Conservation (phyloP, 2,888 invertebrate species). For the Phrixothrix hirtus region DNA sequence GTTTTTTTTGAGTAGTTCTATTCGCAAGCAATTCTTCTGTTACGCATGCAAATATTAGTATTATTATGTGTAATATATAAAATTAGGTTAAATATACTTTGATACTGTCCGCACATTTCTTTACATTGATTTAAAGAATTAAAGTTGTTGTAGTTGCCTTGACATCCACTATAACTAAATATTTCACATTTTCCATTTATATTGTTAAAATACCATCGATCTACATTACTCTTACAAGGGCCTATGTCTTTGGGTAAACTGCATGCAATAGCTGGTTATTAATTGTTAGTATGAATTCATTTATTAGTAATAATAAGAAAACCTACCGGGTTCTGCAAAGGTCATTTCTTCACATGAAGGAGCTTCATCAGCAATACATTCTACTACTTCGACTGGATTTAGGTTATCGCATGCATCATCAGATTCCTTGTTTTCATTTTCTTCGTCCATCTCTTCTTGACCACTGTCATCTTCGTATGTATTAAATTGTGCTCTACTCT, state of each 20-base stretch:
- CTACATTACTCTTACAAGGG: slow-evolving; percentile 75
- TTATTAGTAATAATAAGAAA: slow-evolving; percentile 10
- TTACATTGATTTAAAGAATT: slow-evolving; percentile 71
- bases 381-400: slow-evolving; percentile 59
- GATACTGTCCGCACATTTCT: slow-evolving; percentile 62
- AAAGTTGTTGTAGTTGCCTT: slow-evolving; percentile 88
- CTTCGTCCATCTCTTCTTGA: slow-evolving; percentile 43
- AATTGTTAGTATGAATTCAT: slow-evolving; percentile 12
- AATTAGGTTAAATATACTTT: too few relatives aligned
- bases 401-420: slow-evolving; percentile 56
- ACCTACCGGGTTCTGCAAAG: slow-evolving; percentile 35
- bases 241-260: slow-evolving; percentile 69
- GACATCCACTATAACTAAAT: slow-evolving; percentile 88
- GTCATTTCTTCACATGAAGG: slow-evolving; percentile 45
- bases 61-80: not conserved
- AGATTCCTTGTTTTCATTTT: slow-evolving; percentile 48
- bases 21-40: slow-evolving; percentile 52
- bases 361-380: slow-evolving; percentile 52
- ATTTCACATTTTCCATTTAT: slow-evolving; percentile 72
- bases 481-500: slow-evolving; percentile 17
- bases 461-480: slow-evolving; percentile 11
- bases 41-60: slow-evolving; percentile 14
- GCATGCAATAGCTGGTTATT: slow-evolving; percentile 53
- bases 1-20: slow-evolving; percentile 47
- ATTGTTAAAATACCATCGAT: slow-evolving; percentile 85